Percentiles rank a stretch among this genome's conserved stretches.
phyloP scores from a whole-genome alignment of 2,113 vertebrate species.

The Gymnarchus niloticus region DNA sequence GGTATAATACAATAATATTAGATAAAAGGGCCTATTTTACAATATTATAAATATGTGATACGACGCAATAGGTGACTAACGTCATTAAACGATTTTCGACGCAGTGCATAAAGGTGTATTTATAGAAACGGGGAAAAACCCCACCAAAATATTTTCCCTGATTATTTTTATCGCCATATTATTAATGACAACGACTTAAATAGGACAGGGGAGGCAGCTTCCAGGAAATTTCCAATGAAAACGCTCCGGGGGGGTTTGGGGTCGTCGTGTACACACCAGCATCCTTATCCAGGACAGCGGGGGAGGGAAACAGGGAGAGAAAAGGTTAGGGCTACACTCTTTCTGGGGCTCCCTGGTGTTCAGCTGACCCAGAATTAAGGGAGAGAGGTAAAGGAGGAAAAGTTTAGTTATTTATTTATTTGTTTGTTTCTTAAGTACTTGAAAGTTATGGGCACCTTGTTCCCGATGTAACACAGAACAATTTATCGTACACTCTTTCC shows the following conservation, averaged over 20 bases:
- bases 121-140: not conserved
- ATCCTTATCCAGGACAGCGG: constrained; percentile 29
- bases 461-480: constrained; percentile 49
- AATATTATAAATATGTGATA: not conserved
- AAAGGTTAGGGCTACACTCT: constrained; percentile 49
- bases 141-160: constrained; percentile 2
- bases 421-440: constrained; percentile 50
- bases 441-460: constrained; percentile 56
- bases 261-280: constrained; percentile 10
- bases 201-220: constrained; percentile 7
- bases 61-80: not conserved
- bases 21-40: not conserved
- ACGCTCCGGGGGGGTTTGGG: not conserved
- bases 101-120: not conserved
- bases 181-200: constrained; percentile 21
- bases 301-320: constrained; percentile 33
- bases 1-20: not conserved
- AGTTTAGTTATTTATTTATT: constrained; percentile 57
- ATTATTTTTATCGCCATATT: constrained; percentile 16
- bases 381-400: constrained; percentile 28
- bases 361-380: constrained; percentile 57
- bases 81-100: not conserved
- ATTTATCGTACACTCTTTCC: constrained; percentile 34
- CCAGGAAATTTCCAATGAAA: not conserved
- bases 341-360: constrained; percentile 46